Evolutionary conservation across 2,888 invertebrate genomes (phyloP).

Genomic region (Taphrorychus bicolor): DNA sequence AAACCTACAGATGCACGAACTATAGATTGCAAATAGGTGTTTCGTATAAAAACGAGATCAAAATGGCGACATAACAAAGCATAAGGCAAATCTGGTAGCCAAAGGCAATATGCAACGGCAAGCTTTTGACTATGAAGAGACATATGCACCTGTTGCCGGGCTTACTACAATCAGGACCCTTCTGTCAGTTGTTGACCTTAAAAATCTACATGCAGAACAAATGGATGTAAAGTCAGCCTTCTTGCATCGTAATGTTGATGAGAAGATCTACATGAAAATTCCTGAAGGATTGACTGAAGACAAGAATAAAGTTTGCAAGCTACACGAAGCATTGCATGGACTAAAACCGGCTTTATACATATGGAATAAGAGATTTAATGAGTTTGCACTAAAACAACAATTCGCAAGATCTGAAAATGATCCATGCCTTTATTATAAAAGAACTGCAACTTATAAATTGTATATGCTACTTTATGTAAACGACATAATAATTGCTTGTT

Average conservation of each 20-base stretch:
- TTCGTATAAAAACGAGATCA: no score
- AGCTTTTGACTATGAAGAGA: no score
- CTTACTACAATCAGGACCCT: no score
- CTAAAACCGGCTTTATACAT: slow-evolving; percentile 48
- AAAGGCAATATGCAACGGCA: no score
- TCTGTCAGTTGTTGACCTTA: no score
- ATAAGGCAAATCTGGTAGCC: no score
- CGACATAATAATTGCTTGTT: slow-evolving; percentile 44
- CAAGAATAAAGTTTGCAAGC: slow-evolving; percentile 26
- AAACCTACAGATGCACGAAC: no score
- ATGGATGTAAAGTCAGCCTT: slow-evolving; percentile 50
- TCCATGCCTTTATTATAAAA: slow-evolving; percentile 45
- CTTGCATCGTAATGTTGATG: slow-evolving; percentile 44
- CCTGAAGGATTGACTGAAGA: slow-evolving; percentile 43
- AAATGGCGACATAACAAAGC: no score
- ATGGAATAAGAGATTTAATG: slow-evolving; percentile 46
- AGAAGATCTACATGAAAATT: slow-evolving; percentile 43
- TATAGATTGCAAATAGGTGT: no score
- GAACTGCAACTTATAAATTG: not conserved
- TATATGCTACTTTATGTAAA: slow-evolving; percentile 47
- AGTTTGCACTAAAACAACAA: slow-evolving; percentile 40
- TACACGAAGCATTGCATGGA: slow-evolving; percentile 49
- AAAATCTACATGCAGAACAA: slow-evolving; percentile 10
- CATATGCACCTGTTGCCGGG: no score
- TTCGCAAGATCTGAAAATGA: slow-evolving; percentile 44